Percentiles rank a stretch among this genome's conserved stretches.
Conservation (phyloP, 2,797 vertebrate species). For the Anguilla pacifica region DNA sequence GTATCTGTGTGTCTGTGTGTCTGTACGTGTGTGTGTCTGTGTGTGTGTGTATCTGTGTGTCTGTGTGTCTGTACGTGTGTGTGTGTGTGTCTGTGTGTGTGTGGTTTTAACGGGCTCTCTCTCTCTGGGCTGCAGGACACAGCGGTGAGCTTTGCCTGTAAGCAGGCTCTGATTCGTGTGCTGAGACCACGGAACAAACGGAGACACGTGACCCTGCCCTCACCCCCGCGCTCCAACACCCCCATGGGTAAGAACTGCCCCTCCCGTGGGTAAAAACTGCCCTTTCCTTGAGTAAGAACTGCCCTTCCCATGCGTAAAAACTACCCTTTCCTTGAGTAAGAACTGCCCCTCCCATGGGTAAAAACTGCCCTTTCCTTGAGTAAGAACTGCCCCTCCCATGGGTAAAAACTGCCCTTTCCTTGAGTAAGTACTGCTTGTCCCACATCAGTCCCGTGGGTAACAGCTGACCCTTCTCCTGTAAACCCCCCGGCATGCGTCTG, state of each 20-base stretch:
- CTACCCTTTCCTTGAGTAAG: not conserved
- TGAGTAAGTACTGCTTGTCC: not conserved
- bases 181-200: conserved; percentile 94
- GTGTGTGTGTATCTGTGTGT: not conserved
- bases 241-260: conserved; percentile 83
- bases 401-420: not conserved
- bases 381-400: not conserved
- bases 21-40: not conserved
- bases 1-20: not conserved
- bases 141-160: conserved; percentile 97
- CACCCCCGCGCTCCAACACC: conserved; percentile 96
- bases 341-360: not conserved
- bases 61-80: too few species aligned
- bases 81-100: too few species aligned
- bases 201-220: conserved; percentile 93
- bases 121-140: conserved; percentile 77
- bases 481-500: not conserved
- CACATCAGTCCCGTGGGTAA: not conserved
- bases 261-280: not conserved
- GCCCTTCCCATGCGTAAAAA: not conserved
- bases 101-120: not conserved
- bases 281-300: not conserved
- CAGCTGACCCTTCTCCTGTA: not conserved
- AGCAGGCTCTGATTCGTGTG: conserved; percentile 96
- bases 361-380: not conserved